Base-by-base conservation (phyloP, 1,140 invertebrate species). In the Euglossa dilemma region DNA sequence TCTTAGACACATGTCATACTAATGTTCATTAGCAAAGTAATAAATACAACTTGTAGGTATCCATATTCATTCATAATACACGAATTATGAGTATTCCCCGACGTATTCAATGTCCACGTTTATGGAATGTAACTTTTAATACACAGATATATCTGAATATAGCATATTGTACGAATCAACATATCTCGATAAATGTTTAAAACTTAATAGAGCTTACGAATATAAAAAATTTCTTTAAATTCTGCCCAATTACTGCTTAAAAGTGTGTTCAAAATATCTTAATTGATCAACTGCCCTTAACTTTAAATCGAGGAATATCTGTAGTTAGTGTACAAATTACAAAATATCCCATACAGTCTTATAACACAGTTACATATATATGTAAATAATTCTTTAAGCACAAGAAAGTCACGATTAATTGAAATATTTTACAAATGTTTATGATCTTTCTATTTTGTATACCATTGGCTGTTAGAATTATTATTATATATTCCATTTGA, bases 21-120 rank as follows among this genome's bases (percentile, higher is more conserved):
- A 73, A 73, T 57, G 66, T 57, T 67, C 72, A 52, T 57, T 80
- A 66, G 14, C 28, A 47, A n/a, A 36, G 8, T 73, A 73, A 56
- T 25, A 23, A 23, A 47, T 6, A 8, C 18, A 36, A n/a, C 6
- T 67, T 45, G 14, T 72, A 71, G 16, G 14, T 72, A 28, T 73
- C 25, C 23, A 16, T 64, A 50, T 2, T 36, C 1, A 28, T 63
- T 64, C 6, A 12, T 47, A 18, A 74, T 66, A 36, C 25, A 36
- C 28, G 43, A 57, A 64, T 66, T 64, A 54, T 28, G 6, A 57
- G 20, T 81, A 81, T 67, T 75, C 52, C 18, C 43, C 5, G 5
- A 56, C 8, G 14, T 50, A 43, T 28, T 20, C 5, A 23, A 73
- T 72, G n/a, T 67, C 23, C 45, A 14, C n/a, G 12, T 57, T 57